Conservation (phyloP, 2,797 vertebrate species). For the Sebastes hubbsi region DNA sequence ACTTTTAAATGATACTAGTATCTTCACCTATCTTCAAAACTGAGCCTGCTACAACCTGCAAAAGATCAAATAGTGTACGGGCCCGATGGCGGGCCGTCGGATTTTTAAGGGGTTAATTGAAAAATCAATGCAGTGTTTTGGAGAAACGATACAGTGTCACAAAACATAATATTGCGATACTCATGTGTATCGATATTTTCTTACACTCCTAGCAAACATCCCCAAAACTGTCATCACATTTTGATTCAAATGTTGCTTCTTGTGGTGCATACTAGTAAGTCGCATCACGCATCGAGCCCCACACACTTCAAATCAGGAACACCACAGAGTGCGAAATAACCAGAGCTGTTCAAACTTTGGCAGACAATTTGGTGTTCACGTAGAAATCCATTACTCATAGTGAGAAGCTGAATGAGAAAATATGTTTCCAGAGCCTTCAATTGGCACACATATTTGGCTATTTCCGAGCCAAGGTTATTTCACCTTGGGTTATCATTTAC, state of each 20-base stretch:
- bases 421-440: not conserved
- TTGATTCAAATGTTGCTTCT: not conserved
- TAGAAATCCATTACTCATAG: not conserved
- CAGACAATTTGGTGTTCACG: not conserved
- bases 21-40: too few relatives aligned
- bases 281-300: not conserved
- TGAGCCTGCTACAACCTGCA: too few relatives aligned
- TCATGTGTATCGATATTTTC: too few relatives aligned
- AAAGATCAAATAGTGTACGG: too few relatives aligned
- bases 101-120: too few relatives aligned
- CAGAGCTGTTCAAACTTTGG: not conserved
- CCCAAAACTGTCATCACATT: not conserved
- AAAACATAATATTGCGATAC: too few relatives aligned
- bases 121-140: too few relatives aligned
- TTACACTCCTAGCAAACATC: not conserved
- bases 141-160: too few relatives aligned
- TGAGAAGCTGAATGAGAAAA: not conserved
- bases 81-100: rapidly evolving
- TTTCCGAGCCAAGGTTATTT: not conserved
- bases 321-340: not conserved
- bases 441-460: not conserved
- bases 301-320: not conserved
- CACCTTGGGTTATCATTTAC: not conserved
- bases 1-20: too few relatives aligned
- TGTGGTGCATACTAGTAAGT: not conserved